A percentile compares a stretch with the other conserved stretches of the same genome.
Conservation (phyloP, 2,113 vertebrate genomes). For the Chamaea fasciata region DNA sequence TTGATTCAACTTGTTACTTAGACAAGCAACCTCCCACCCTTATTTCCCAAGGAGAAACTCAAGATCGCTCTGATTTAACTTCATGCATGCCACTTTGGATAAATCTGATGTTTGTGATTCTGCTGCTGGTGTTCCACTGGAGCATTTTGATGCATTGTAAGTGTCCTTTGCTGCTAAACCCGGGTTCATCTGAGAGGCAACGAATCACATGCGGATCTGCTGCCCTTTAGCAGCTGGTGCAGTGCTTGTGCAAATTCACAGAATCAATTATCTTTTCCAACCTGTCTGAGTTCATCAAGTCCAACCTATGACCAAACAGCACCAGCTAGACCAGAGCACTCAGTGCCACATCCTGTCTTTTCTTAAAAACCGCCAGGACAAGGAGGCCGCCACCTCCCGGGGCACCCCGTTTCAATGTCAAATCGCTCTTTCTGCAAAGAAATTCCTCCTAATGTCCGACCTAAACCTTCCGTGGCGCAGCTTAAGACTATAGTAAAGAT, state of each 20-base stretch:
- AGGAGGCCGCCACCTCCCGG: neutral
- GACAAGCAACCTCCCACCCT: constrained; percentile 18
- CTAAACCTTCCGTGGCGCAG: neutral
- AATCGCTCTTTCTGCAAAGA: neutral
- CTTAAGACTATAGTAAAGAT: neutral
- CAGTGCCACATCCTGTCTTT: neutral
- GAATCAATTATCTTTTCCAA: neutral
- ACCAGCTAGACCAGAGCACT: neutral
- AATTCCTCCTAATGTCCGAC: neutral
- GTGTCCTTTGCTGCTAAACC: neutral
- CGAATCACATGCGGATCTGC: accelerated
- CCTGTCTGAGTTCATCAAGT: neutral
- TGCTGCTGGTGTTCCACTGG: neutral
- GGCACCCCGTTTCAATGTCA: neutral
- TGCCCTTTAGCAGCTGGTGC: accelerated
- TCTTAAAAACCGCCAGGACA: neutral
- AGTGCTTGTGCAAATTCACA: neutral
- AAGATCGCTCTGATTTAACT: neutral
- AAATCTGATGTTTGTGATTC: neutral
- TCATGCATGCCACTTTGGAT: neutral
- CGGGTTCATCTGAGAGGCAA: accelerated
- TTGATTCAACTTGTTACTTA: constrained; percentile 9
- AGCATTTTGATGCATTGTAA: neutral
- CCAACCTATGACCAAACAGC: neutral
- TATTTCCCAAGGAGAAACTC: constrained; percentile 45